These are phyloP conservation scores for Odocoileus hemionus DNA, from an alignment of 2,113 vertebrate species.

Conservation along the genomic window DNA sequence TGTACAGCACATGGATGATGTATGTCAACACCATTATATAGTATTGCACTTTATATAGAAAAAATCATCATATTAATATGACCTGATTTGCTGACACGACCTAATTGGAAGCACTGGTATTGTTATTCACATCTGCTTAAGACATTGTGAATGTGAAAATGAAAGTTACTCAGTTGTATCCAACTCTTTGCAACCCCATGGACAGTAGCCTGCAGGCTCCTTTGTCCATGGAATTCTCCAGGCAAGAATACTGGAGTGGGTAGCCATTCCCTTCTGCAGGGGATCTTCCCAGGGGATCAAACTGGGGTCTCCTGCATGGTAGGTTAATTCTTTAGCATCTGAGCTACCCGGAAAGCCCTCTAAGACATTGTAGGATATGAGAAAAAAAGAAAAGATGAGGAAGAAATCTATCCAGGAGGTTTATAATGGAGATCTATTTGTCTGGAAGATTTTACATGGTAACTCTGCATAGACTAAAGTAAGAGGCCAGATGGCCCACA, in stretches of 20 bases:
- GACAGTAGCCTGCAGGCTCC: not conserved
- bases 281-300: not conserved
- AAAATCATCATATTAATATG: not conserved
- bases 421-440: not conserved
- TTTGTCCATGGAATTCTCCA: not conserved
- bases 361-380: not conserved
- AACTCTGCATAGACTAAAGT: not conserved
- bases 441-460: not conserved
- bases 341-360: not conserved
- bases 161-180: not conserved
- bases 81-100: not conserved
- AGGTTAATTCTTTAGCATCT: not conserved
- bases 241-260: not conserved
- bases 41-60: not conserved
- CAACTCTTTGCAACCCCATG: not conserved
- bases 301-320: not conserved
- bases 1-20: not conserved
- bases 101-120: not conserved
- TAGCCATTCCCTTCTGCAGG: not conserved
- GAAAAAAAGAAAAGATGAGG: not conserved
- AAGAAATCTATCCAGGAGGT: not conserved
- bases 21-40: not conserved
- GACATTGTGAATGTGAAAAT: not conserved
- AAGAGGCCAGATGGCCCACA: not conserved
- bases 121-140: not conserved